These are phyloP conservation scores for Allophyes oxyacanthae DNA, from an alignment of 2,888 invertebrate genomes.

Conservation along the genomic window DNA sequence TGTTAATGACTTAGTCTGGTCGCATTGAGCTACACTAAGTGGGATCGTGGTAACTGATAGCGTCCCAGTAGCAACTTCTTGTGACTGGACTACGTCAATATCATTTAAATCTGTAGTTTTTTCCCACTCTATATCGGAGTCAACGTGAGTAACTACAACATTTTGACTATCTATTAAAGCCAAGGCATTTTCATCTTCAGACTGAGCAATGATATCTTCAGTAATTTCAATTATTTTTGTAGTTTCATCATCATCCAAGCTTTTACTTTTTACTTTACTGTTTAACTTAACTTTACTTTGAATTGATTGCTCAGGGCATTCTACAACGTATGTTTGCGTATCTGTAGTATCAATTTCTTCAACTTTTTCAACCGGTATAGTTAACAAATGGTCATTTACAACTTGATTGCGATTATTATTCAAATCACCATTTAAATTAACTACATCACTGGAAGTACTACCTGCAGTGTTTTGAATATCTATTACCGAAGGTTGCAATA, in stretches of 20 bases:
- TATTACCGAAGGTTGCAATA: constrained; percentile 7
- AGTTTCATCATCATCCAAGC: constrained; percentile 83
- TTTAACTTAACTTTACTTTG: constrained; percentile 75
- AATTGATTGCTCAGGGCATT: constrained; percentile 78
- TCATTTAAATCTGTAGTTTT: constrained; percentile 79
- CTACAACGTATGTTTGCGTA: constrained; percentile 74
- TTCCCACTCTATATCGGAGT: constrained; percentile 91
- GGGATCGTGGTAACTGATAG: constrained; percentile 81
- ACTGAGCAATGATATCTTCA: constrained; percentile 63
- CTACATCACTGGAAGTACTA: constrained; percentile 32
- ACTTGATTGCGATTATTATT: constrained; percentile 67
- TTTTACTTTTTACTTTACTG: constrained; percentile 80
- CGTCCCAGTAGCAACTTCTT: constrained; percentile 73
- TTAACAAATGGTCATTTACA: constrained; percentile 24
- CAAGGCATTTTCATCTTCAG: constrained; percentile 67
- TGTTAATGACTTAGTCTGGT: constrained; percentile 81
- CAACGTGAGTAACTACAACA: constrained; percentile 90
- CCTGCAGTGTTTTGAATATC: constrained; percentile 27
- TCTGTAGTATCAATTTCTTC: constrained; percentile 30
- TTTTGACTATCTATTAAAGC: constrained; percentile 82
- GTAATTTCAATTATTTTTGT: constrained; percentile 83
- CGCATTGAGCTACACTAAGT: constrained; percentile 79
- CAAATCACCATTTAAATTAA: constrained; percentile 61
- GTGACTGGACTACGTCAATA: constrained; percentile 54
- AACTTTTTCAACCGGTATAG: constrained; percentile 18